These are phyloP conservation scores for Taxidea taxus DNA, from an alignment of 2,113 vertebrate genomes.

Conservation along the genomic window DNA sequence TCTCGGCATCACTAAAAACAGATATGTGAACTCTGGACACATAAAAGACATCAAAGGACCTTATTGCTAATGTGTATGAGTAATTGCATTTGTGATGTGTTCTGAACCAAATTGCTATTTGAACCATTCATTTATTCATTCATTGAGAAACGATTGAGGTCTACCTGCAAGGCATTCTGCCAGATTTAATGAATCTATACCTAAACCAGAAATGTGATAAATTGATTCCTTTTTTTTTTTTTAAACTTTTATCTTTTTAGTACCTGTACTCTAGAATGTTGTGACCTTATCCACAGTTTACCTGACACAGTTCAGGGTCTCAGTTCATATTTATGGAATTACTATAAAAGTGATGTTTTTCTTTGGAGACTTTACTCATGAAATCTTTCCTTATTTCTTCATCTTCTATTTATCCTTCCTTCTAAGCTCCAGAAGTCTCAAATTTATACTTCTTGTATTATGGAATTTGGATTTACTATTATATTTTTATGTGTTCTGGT, in stretches of 20 bases:
- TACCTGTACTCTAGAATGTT: background rate
- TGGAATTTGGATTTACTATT: background rate
- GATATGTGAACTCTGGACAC: background rate
- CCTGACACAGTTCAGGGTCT: background rate
- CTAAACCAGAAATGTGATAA: background rate
- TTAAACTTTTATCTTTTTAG: background rate
- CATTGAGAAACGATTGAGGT: background rate
- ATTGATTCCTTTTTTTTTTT: background rate
- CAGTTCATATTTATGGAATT: background rate
- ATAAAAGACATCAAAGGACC: background rate
- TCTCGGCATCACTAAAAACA: background rate
- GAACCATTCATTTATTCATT: background rate
- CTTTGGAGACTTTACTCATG: background rate
- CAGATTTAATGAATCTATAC: background rate
- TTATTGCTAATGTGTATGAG: background rate
- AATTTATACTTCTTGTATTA: background rate
- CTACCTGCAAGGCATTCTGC: background rate
- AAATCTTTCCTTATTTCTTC: background rate
- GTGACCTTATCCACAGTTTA: background rate
- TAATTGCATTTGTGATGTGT: background rate
- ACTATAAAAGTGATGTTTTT: background rate
- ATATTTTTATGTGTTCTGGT: background rate
- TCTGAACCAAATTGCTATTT: conserved; percentile 26
- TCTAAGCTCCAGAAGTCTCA: background rate
- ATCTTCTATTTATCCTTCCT: background rate